Evolutionary conservation across 2,888 invertebrate genomes (phyloP), one percentile per base, ranked within the genome.

Genomic region (Polia nebulosa): DNA sequence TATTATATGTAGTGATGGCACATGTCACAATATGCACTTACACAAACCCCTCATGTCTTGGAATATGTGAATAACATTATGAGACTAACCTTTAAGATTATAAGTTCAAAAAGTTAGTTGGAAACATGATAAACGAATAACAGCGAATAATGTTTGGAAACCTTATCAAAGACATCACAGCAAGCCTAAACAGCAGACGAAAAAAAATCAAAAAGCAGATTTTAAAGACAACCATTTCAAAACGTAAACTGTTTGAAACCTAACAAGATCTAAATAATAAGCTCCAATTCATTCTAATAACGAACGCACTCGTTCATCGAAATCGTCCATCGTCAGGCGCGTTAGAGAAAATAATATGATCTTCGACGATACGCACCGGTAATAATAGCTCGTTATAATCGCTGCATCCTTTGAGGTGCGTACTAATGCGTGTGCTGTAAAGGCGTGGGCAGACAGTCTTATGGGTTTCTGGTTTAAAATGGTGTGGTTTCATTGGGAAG

Each of bases 331-430:
- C 63, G 63, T 61, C 45, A 41, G 62, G 65, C 57, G 65, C 69
- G 72, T 84, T 79, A 78, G 76, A 81, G 81, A 78, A 80, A 84
- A 81, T 86, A 86, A 82, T 84, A 80, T 74, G 79, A 80, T 80
- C 70, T 62, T 62, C 58, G 74, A 58, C 71, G 81, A 78, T 82
- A 83, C 67, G 68, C 72, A 56, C 53, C 47, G 64, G 78, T 82
- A 85, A 84, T 81, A 76, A 82, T 73, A 77, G 72, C 72, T 73
- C 45, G 66, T 73, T 72, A 78, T 80, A 72, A 79, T 79, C 57
- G 45, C 59, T 80, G 78, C 81, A 79, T 82, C 73, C 60, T 66
- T 72, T 49, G 63, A 76, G 51, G 72, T 76, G 75, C 59, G 62
- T 74, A 61, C 39, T 71, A 73, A 78, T 70, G 53, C 47, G 55